Percentiles rank a stretch among this genome's conserved stretches.
phyloP scores from a whole-genome alignment of 2,797 vertebrate genomes.

The Propithecus deckenii region DNA sequence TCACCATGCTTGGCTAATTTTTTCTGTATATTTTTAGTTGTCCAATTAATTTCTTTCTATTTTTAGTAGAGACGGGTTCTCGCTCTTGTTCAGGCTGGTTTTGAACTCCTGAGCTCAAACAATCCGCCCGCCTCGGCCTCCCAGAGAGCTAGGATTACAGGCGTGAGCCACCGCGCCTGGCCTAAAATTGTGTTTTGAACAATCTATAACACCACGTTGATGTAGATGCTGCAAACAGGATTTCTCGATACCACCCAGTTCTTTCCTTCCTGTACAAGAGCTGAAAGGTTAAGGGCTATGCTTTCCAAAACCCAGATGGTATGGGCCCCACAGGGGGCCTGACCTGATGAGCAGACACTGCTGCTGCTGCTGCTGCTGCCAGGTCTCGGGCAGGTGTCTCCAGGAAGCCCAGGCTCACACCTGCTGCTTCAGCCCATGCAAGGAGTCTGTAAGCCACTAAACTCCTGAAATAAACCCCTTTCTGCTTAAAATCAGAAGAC shows the following conservation, averaged over 20 bases:
- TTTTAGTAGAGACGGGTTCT: no score
- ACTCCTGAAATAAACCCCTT: neutral
- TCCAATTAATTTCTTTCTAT: no score
- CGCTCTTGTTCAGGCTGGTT: no score
- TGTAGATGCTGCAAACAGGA: rapidly evolving
- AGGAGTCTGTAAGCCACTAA: neutral
- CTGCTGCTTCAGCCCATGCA: neutral
- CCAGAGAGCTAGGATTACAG: no score
- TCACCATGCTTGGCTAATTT: no score
- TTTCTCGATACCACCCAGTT: rapidly evolving
- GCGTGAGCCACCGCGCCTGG: no score
- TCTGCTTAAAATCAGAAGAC: neutral
- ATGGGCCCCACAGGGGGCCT: neutral
- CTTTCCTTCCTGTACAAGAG: neutral
- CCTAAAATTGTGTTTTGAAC: neutral
- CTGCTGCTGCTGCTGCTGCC: neutral
- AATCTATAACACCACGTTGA: neutral
- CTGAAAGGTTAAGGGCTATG: neutral
- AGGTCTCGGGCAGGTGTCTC: neutral
- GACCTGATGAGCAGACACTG: neutral
- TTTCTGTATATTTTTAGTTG: no score
- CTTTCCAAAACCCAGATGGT: neutral
- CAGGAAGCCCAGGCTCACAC: neutral
- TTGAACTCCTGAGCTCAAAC: no score
- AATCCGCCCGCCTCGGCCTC: no score